Evolutionary conservation across 2,113 vertebrate species (phyloP), one percentile per base, ranked within the genome.

Genomic region (Chroicocephalus ridibundus): DNA sequence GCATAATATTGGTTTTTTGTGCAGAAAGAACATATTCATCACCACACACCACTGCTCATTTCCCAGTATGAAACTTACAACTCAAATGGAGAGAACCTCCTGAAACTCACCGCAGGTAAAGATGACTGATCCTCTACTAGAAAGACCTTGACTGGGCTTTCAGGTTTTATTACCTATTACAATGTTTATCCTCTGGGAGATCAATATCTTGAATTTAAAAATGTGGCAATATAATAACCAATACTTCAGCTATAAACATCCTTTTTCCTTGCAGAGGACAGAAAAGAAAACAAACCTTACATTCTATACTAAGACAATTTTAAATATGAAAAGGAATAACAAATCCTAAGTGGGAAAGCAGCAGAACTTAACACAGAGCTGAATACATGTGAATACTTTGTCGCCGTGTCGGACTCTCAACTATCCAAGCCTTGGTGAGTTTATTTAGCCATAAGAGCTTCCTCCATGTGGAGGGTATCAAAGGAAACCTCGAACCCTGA

Each of bases 151-250:
- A 76, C 34, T 86, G 27, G 10, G 22, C 49, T 55, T 71, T 94
- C 40, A 81, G 38, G 5, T 76, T 92, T 92, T 60, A 61, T 82
- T 62, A 38, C 17, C 7, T 52, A 51, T 64, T 78, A 64, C 51
- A 61, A 9, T 61, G 34, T 80, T 86, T 58, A 10, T 61, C 72
- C 51, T 81, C 44, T 86, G 51, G 16, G 38, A 92, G 66, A 80
- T 76, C 44, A 51, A 81, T 58, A 92, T 93, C 47, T 93, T 93
- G 76, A 95, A 87, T 11, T 64, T 49, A 74, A 92, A 84, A 72
- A 34, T n/a, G 17, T 54, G 44, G 61, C 72, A 91, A 25, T 54
- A 36, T 52, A 83, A 80, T 82, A 78, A 66, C 15, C 61, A 85
- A 38, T 34, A 71, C 13, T 18, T 12, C 51, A 78, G 29, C 20